Percentiles rank a stretch among this genome's conserved stretches.
Conservation (phyloP, 2,797 vertebrate species). For the Muscicapa striata region DNA sequence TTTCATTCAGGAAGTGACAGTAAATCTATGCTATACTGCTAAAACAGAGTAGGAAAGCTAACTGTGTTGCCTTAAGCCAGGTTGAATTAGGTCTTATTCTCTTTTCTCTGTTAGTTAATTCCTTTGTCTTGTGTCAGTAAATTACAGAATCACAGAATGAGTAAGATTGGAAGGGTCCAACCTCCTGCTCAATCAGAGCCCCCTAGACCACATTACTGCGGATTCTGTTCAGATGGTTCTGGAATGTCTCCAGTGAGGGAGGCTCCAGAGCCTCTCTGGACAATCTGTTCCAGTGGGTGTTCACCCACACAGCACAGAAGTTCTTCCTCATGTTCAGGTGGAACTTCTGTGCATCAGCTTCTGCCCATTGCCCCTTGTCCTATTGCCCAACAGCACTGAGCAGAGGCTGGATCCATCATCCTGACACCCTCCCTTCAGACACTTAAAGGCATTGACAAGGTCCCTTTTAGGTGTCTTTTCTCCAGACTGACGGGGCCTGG, state of each 20-base stretch:
- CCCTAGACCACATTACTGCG: too few species aligned
- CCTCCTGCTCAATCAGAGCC: not conserved
- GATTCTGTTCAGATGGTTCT: not conserved
- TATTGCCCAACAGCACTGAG: fast-evolving
- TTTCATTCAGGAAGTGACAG: not conserved
- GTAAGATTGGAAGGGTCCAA: not conserved
- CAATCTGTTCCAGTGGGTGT: fast-evolving
- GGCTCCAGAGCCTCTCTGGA: not conserved
- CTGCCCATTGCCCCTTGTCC: not conserved
- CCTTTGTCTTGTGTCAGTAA: not conserved
- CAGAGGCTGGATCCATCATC: fast-evolving
- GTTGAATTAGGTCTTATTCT: not conserved
- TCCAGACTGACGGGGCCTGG: not conserved
- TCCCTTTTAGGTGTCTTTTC: not conserved
- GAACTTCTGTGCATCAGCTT: not conserved
- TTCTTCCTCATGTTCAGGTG: not conserved
- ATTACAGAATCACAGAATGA: not conserved
- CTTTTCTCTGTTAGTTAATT: not conserved
- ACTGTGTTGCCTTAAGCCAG: not conserved
- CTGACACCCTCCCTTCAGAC: not conserved
- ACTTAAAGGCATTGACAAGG: not conserved
- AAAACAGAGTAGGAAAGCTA: not conserved
- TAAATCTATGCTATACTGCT: not conserved
- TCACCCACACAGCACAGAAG: not conserved
- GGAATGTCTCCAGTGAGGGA: not conserved